Percentiles rank a stretch among this genome's conserved stretches.
These are phyloP conservation scores for Merops nubicus DNA, from an alignment of 2,113 vertebrate species.

Conservation along the genomic window DNA sequence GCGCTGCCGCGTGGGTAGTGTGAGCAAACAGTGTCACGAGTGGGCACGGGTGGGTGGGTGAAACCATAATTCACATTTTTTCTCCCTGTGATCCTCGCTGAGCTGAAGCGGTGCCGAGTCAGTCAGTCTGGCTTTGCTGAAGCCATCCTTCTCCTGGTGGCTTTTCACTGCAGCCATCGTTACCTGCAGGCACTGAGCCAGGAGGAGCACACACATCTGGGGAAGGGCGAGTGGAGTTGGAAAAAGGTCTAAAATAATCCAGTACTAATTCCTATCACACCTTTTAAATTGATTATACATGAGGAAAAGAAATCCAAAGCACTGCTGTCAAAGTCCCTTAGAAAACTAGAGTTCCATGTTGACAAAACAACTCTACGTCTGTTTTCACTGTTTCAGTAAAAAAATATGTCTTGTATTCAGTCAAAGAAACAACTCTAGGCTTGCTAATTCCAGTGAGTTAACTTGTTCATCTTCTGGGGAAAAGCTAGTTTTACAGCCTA, in stretches of 20 bases:
- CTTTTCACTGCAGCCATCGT: fast-evolving
- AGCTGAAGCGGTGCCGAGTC: constrained; percentile 1
- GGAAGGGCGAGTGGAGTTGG: neutral
- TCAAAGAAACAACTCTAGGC: neutral
- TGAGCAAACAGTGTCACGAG: constrained; percentile 55
- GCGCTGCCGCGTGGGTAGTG: neutral
- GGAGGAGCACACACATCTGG: neutral
- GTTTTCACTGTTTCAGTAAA: neutral
- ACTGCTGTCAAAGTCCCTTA: neutral
- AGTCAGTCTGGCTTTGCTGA: neutral
- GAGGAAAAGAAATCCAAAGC: neutral
- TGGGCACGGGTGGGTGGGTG: constrained; percentile 39
- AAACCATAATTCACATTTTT: constrained; percentile 32
- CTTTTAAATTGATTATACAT: neutral
- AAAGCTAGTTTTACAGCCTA: neutral
- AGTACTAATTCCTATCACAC: neutral
- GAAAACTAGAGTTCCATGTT: neutral
- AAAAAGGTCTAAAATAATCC: neutral
- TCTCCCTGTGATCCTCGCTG: constrained; percentile 31
- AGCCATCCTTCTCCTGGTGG: neutral
- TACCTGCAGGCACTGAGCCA: neutral
- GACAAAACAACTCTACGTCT: neutral
- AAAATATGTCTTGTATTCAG: neutral
- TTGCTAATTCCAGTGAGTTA: neutral
- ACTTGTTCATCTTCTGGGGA: constrained; percentile 11